A percentile compares a stretch with the other conserved stretches of the same genome.
These are phyloP conservation scores for Sebastolobus altivelis DNA, from an alignment of 2,797 vertebrate species.

Conservation along the genomic window DNA sequence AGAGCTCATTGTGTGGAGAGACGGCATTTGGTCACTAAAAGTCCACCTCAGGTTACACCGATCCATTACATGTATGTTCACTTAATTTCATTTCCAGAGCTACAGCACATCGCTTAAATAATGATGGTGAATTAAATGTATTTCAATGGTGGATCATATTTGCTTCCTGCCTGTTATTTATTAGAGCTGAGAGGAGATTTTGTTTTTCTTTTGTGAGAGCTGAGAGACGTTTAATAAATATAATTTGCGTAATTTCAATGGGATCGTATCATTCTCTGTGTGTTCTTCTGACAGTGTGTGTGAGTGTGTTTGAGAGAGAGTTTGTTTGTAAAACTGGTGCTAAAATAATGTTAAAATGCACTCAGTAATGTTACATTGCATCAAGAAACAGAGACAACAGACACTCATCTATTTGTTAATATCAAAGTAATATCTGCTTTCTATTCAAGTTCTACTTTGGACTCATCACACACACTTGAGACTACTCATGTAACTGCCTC, in stretches of 20 bases:
- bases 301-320: too few species aligned
- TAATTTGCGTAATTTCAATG: not conserved
- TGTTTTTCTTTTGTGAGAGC: not conserved
- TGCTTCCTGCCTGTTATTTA: not conserved
- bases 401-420: not conserved
- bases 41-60: not conserved
- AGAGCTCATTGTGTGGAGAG: not conserved
- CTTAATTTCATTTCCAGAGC: not conserved
- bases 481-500: too few species aligned
- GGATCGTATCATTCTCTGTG: not conserved
- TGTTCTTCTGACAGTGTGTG: too few species aligned
- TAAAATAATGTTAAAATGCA: too few species aligned
- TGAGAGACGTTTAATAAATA: conserved; percentile 1
- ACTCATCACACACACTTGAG: too few species aligned
- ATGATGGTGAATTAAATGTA: not conserved
- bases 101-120: not conserved
- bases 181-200: not conserved
- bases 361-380: not conserved
- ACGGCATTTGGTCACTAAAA: not conserved
- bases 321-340: too few species aligned
- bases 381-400: not conserved
- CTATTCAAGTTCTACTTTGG: not conserved
- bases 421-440: too few species aligned
- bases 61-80: not conserved
- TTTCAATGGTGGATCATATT: not conserved